Conservation (phyloP, 2,797 vertebrate species). For the Tympanoctomys barrerae region DNA sequence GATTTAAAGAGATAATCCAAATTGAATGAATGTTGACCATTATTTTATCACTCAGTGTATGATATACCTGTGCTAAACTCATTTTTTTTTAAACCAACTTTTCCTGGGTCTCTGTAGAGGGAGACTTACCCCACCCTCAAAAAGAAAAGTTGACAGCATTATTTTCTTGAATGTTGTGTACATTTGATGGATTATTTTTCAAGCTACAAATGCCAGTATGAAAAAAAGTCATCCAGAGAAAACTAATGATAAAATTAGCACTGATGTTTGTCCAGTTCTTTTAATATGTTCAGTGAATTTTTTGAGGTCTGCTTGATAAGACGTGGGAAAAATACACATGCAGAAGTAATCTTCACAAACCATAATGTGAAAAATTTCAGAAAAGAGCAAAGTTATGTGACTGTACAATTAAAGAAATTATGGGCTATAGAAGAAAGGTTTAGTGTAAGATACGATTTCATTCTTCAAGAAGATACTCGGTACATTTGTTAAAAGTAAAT, state of each 20-base stretch:
- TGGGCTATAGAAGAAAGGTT: background rate
- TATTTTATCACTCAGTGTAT: constrained; percentile 9
- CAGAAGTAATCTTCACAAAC: constrained; percentile 30
- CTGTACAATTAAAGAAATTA: background rate
- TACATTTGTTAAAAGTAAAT: constrained; percentile 51
- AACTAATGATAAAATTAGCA: constrained; percentile 18
- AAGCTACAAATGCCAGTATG: background rate
- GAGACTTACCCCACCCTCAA: background rate
- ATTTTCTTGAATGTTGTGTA: background rate
- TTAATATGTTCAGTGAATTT: constrained; percentile 19
- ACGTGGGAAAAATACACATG: background rate
- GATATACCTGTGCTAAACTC: constrained; percentile 12
- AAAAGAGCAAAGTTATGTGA: background rate
- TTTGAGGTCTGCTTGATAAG: background rate
- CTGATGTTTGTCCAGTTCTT: background rate
- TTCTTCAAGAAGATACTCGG: constrained; percentile 18
- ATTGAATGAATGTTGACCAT: background rate
- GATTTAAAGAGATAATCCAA: constrained; percentile 12
- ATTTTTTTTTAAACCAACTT: constrained; percentile 19
- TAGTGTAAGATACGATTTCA: background rate
- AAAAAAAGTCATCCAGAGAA: background rate
- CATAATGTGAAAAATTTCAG: background rate
- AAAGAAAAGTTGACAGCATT: background rate
- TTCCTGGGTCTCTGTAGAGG: background rate
- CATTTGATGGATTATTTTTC: constrained; percentile 30